Evolutionary conservation across 2,888 invertebrate species (phyloP), one percentile per base, ranked within the genome.

Genomic region (Cepaea hortensis): DNA sequence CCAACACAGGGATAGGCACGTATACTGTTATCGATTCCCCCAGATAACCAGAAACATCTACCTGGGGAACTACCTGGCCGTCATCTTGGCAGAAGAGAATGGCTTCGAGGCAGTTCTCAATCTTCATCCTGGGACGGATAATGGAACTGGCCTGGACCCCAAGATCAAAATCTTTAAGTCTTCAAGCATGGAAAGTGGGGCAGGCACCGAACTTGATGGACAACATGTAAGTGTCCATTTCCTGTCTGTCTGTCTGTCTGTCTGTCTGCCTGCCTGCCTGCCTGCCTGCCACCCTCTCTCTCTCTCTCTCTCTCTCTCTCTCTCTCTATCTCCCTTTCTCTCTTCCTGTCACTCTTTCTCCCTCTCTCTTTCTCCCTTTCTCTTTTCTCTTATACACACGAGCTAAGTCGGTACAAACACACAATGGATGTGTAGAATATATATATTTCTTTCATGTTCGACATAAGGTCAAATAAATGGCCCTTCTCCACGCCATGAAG

Each of bases 41-140:
- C 73, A 87, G 87, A 84, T 87, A 6, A 87, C 87, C 2, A 65
- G 61, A 9, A 83, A 73, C 50, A 84, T 90, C 11, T 84, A 89
- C 76, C 79, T 91, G n/a, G 91, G 91, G 20, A 91, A 91, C 75
- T 90, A 90, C 82, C 88, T 90, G 81, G 89, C 90, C 13, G 89
- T 90, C 0, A 87, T 89, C 7, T 70, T 84, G 3, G 90, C 90
- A 13, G 89, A 90, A 48, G 84, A 90, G 72, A 85, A 89, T 35
- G 89, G 87, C 0, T 90, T 90, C 81, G 90, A 89, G 13, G 87
- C 88, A 9, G 88, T 91, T 7, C 85, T 91, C n/a, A 90, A 90
- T 77, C 87, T 91, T 3, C 88, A 90, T 9, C 86, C 88, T 2
- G 48, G 23, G 5, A 80, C 84, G 20, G 79, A 83, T 4, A 7